Conservation (phyloP, 1,140 invertebrate species). For the Melanaphis sacchari region DNA sequence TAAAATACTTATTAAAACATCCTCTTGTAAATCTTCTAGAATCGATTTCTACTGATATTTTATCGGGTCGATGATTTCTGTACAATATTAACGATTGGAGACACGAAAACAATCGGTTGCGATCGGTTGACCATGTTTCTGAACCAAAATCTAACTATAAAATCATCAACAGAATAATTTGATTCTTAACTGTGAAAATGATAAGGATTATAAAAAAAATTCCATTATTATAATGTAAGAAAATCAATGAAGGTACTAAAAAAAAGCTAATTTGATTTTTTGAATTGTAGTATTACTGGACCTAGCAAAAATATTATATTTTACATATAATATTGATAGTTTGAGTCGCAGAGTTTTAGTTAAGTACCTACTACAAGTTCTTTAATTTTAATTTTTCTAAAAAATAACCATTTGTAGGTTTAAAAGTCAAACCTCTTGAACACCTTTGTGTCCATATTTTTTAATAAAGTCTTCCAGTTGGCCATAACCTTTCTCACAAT, state of each 20-base stretch:
- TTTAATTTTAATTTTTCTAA: neutral
- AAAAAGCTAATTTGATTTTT: neutral
- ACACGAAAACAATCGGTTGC: constrained; percentile 69
- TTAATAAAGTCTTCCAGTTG: constrained; percentile 71
- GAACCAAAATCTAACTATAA: constrained; percentile 72
- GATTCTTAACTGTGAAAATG: neutral
- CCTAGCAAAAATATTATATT: neutral
- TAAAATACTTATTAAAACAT: constrained; percentile 22
- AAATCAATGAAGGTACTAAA: neutral
- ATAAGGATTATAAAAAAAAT: neutral
- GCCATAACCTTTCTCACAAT: constrained; percentile 66
- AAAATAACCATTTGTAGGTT: constrained; percentile 55
- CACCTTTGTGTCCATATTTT: constrained; percentile 76
- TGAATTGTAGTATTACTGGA: neutral
- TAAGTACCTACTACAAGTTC: neutral
- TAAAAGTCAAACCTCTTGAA: constrained; percentile 73
- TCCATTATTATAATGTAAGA: neutral
- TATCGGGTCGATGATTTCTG: constrained; percentile 25
- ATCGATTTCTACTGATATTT: neutral
- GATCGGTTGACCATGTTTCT: constrained; percentile 73
- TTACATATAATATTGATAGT: neutral
- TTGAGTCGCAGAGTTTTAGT: neutral
- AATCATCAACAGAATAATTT: neutral
- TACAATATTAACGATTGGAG: constrained; percentile 66
- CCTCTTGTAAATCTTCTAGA: neutral